Evolutionary conservation across 37 sponge, comb jelly and placozoan genomes (phyloP), one percentile per base, ranked within the genome.

Genomic region (Haliclona indistincta): DNA sequence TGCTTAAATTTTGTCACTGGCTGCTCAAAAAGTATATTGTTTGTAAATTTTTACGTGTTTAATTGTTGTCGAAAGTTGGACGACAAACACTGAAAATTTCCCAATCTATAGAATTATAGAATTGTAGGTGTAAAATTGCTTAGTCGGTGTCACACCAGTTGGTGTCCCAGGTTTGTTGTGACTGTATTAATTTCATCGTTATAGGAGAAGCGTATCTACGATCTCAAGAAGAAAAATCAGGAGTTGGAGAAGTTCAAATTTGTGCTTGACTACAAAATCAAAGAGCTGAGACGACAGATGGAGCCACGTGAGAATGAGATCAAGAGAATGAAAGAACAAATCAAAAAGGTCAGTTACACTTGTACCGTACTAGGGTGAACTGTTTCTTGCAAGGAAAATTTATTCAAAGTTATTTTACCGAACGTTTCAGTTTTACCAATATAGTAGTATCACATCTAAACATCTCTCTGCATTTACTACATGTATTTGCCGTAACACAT

Each of bases 221-320:
- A 97, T 60, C 61, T 97, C 60, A 95, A 95, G 88, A 97, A 97
- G 91, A 97, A 97, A 70, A 97, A 97, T 45, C 98, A 97, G 74
- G 98, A 97, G 77, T 68, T 97, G 62, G 98, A 97, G 81, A 97
- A 97, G 80, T 97, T 97, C 83, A 97, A 97, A 74, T 97, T 97
- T 86, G 98, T 97, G 22, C 78, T 97, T 40, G 98, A 97, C 76
- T 97, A 95, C 91, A 97, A 97, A 82, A 97, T 97, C 79, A 95
- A 95, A 73, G 98, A 97, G 68, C 85, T 95, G 73, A 87, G 91
- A 40, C 75, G 81, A 51, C 98, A 97, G 77, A 97, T 95, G 68
- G 98, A 97, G 65, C 98, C 98, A 17, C 53, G 92, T 40, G 98
- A 97, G 73, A 89, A 83, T 63, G 93, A 95, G 52, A 94, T 97